Conservation (phyloP, 37 sponge, comb jelly and placozoan species). For the Amphimedon queenslandica region DNA sequence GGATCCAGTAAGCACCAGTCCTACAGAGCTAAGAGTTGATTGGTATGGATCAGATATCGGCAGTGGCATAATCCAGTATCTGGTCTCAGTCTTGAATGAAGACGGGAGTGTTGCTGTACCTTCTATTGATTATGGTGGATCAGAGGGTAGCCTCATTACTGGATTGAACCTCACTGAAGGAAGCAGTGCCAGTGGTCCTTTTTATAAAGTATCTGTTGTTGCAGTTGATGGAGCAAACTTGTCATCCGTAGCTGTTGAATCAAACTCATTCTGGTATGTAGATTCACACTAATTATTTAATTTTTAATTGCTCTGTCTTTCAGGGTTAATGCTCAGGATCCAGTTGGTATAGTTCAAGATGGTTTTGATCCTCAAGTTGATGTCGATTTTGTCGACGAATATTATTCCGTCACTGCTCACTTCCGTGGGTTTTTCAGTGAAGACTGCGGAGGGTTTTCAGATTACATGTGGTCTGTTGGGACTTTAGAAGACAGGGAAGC, state of each 20-base stretch:
- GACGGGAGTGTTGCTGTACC: conserved; percentile 13
- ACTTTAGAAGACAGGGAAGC: conserved; percentile 18
- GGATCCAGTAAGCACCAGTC: not conserved
- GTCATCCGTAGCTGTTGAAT: conserved; percentile 15
- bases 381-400: conserved; percentile 61
- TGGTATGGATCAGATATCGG: conserved; percentile 63
- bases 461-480: conserved; percentile 74
- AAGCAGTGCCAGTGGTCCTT: not conserved
- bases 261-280: conserved; percentile 43
- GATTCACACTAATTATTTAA: not conserved
- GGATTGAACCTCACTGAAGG: conserved; percentile 7
- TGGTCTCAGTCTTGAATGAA: conserved; percentile 33
- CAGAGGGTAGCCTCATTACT: conserved; percentile 18
- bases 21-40: conserved; percentile 27
- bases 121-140: conserved; percentile 7
- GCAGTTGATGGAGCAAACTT: conserved; percentile 47
- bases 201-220: conserved; percentile 52
- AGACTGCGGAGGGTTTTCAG: conserved; percentile 61
- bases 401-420: conserved; percentile 45
- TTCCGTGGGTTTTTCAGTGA: conserved; percentile 68
- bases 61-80: conserved; percentile 30
- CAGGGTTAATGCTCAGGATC: conserved; percentile 59
- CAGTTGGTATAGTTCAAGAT: conserved; percentile 62
- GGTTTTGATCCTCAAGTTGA: conserved; percentile 57
- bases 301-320: not conserved